Evolutionary conservation across 2,797 vertebrate genomes (phyloP), one percentile per base, ranked within the genome.

Genomic region (Sphenodon punctatus): DNA sequence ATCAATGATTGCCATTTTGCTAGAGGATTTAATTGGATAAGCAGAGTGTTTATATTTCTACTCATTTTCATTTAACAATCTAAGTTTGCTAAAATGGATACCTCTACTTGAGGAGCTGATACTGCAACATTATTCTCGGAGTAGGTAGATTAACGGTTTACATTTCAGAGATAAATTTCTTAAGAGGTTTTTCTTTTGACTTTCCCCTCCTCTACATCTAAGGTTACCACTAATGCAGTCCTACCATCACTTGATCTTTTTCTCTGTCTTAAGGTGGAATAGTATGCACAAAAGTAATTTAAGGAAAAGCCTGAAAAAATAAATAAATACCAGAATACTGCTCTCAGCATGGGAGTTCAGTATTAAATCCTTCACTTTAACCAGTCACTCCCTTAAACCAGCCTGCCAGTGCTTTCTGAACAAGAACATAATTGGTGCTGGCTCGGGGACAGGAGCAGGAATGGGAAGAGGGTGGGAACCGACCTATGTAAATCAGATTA

Each of bases 101-200:
- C 13, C 25, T 65, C 42, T 61, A 58, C 85, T 80, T 19, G 65
- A 72, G 79, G 81, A 55, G 3, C 3, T 20, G 80, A 38, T 55
- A 36, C 41, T 80, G 61, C 27, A 66, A 51, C 10, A 41, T 66
- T 78, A 22, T 78, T 70, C 51, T 49, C n/a, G 75, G 39, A 45
- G n/a, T 80, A 86, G 45, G 61, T 77, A 86, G 74, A 1, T 74
- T 10, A 59, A 83, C 4, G 34, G 61, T 67, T 65, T 85, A 85
- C 49, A 58, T 86, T 46, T 46, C 11, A 64, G 85, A 55, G 85
- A 88, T 36, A 32, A 72, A n/a, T n/a, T n/a, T n/a, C n/a, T n/a
- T n/a, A n/a, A n/a, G n/a, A n/a, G n/a, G n/a, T n/a, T n/a, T 56
- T 32, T 78, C 69, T 82, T 73, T 51, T 70, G 64, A 65, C 25